Evolutionary conservation across 2,888 invertebrate genomes (phyloP), one percentile per base, ranked within the genome.

Genomic region (Drosophila paucipuncta): DNA sequence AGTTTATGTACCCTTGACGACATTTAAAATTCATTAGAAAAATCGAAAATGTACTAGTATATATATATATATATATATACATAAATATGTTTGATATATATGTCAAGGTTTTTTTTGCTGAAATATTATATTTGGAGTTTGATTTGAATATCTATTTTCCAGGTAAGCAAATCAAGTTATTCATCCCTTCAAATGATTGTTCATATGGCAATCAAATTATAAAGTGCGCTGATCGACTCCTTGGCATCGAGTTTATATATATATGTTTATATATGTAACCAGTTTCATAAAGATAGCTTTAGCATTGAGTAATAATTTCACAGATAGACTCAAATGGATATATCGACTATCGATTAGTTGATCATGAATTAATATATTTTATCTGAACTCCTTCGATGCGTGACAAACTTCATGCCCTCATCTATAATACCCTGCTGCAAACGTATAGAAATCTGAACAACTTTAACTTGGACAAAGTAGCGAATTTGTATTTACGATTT

Each of bases 401-500:
- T 47, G 7, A 47, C 47, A 47, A 47, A 9, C 16, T 22, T 22
- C 2, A 47, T 16, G 22, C 11, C 11, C 22, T 2, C 11, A 43
- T 43, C 22, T 43, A 22, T 16, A 22, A 16, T 25, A 47, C 9
- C 22, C 22, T 47, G 47, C 22, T 4, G 22, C 7, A 4, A 28
- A 28, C 25, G 6, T 25, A 13, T 55, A 3, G 18, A 55, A 61
- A 61, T 66, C 52, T 11, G 43, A 43, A 30, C 37, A 37, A 9
- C 33, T 52, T 61, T 18, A 41, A 62, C 63, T 58, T 43, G 28
- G n/a, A 25, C 59, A 50, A 47, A 54, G 11, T 25, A 6, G 58
- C 41, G 33, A 54, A 69, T 54, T 71, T 39, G 53, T 69, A 33
- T 35, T 58, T 55, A 68, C 71, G 25, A 18, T 63, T 57, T 64